Evolutionary conservation across 2,797 vertebrate genomes (phyloP).

Genomic region (Intellagama lesueurii): DNA sequence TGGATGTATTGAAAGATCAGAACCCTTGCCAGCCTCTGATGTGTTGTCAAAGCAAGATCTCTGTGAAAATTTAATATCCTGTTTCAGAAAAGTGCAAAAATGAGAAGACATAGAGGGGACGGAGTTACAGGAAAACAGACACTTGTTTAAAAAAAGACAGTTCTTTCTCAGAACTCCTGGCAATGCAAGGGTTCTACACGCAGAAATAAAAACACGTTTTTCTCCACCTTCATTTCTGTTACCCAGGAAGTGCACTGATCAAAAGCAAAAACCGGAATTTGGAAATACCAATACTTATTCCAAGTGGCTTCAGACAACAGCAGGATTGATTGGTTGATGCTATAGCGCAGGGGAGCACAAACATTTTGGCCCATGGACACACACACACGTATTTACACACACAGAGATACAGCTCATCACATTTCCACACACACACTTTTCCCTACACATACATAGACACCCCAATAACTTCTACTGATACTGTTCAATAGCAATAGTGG

Average conservation of each 20-base stretch:
- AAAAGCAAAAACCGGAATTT: not conserved
- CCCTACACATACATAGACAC: no score
- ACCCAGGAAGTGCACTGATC: not conserved
- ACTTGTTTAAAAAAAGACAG: not conserved
- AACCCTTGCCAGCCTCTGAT: conserved; percentile 25
- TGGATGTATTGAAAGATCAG: conserved; percentile 27
- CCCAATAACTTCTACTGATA: no score
- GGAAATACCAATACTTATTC: not conserved
- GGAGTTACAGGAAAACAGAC: not conserved
- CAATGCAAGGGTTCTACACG: not conserved
- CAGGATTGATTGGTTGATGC: not conserved
- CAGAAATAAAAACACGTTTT: conserved; percentile 9
- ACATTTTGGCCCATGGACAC: no score
- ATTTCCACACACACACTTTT: no score
- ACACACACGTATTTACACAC: no score
- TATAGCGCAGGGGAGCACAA: no score
- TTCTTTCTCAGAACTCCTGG: not conserved
- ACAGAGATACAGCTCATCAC: no score
- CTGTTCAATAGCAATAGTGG: no score
- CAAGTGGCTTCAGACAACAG: not conserved
- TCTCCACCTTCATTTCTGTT: not conserved
- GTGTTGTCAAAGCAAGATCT: conserved; percentile 11
- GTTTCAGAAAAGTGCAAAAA: conserved; percentile 41
- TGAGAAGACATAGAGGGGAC: conserved; percentile 13
- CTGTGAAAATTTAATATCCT: conserved; percentile 25